Evolutionary conservation across 2,888 invertebrate species (phyloP).

Genomic region (Pristionchus mayeri): DNA sequence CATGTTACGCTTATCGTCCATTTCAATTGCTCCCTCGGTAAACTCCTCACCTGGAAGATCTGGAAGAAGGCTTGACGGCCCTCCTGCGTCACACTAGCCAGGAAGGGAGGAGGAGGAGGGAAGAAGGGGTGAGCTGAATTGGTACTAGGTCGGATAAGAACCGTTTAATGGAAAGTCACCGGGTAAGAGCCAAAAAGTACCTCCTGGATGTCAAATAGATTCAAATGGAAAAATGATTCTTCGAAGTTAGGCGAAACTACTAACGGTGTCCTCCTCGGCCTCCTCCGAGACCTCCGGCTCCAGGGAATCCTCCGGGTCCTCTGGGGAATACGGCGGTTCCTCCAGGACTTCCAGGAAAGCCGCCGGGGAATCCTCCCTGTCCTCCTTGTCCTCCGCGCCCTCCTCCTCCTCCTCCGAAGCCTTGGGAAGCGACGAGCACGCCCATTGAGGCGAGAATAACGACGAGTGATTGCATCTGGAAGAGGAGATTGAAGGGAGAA

Average conservation of each 20-base stretch:
- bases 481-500: not conserved
- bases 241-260: too few relatives aligned
- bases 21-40: too few relatives aligned
- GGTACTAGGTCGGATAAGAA: too few relatives aligned
- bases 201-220: too few relatives aligned
- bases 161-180: not conserved
- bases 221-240: too few relatives aligned
- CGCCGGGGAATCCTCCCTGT: not conserved
- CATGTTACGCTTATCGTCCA: too few relatives aligned
- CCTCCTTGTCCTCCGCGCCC: not conserved
- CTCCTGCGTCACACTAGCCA: conserved; percentile 9
- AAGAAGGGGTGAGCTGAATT: not conserved
- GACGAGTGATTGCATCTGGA: not conserved
- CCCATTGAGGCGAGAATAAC: not conserved
- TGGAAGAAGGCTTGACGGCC: conserved; percentile 7
- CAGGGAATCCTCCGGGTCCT: not conserved
- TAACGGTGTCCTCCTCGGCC: conserved; percentile 20
- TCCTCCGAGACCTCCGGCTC: conserved; percentile 20
- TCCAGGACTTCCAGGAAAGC: not conserved
- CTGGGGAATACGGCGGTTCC: not conserved
- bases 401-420: conserved; percentile 1
- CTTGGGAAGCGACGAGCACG: not conserved
- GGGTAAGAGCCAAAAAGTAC: not conserved
- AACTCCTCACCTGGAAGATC: not conserved
- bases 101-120: conserved; percentile 34